These are phyloP conservation scores for Ispidina lecontei DNA, from an alignment of 2,797 vertebrate genomes.

Conservation along the genomic window DNA sequence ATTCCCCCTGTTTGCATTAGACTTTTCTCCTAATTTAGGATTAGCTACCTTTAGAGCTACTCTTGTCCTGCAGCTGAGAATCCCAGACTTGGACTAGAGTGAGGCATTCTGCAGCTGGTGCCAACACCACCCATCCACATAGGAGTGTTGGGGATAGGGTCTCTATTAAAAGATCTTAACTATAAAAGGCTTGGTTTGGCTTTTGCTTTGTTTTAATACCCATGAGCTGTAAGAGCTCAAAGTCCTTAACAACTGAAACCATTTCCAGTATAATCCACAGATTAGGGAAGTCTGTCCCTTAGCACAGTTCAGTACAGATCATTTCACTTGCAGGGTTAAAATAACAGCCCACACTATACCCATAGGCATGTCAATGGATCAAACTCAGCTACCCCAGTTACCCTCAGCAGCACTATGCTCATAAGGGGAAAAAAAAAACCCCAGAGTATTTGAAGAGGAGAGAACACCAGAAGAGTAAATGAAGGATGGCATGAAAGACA, in stretches of 20 bases:
- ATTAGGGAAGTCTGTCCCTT: neutral
- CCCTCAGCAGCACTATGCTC: neutral
- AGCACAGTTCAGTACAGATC: neutral
- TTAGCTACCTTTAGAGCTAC: neutral
- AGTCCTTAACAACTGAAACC: neutral
- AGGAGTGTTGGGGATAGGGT: neutral
- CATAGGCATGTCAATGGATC: neutral
- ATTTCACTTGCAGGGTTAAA: slow-evolving; percentile 4
- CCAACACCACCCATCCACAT: neutral
- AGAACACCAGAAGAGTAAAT: neutral
- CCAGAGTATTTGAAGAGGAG: neutral
- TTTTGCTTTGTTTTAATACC: neutral
- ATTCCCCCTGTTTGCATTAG: neutral
- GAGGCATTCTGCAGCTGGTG: neutral
- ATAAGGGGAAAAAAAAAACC: neutral
- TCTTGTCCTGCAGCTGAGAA: neutral
- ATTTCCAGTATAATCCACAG: neutral
- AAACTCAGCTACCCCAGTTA: neutral
- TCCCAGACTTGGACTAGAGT: neutral
- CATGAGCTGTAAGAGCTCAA: neutral
- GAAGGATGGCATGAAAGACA: slow-evolving; percentile 14
- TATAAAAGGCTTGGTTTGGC: neutral
- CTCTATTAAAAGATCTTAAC: neutral
- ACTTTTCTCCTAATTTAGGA: neutral
- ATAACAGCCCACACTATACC: neutral